These are phyloP conservation scores for Littorina saxatilis DNA, from an alignment of 1,140 invertebrate species.

Conservation along the genomic window DNA sequence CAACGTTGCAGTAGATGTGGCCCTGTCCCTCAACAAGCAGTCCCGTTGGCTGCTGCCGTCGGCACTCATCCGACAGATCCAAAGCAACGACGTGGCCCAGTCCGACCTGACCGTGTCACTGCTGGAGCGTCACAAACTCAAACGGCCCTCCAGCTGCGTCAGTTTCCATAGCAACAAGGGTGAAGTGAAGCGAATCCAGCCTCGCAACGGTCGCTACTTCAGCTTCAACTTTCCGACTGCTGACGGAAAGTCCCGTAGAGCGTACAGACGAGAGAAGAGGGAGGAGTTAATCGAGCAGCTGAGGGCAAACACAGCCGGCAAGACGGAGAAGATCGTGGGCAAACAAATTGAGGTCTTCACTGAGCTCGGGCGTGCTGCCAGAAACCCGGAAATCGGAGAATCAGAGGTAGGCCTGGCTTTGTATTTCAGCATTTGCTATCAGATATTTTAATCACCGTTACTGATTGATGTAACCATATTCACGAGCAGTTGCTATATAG, in stretches of 20 bases:
- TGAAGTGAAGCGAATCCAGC: conserved; percentile 10
- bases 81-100: conserved; percentile 15
- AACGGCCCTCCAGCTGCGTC: conserved; percentile 45
- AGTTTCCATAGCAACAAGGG: conserved; percentile 47
- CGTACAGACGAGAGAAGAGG: not conserved
- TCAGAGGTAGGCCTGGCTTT: conserved; percentile 1
- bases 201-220: conserved; percentile 36
- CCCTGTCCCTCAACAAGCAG: conserved; percentile 53
- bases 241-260: conserved; percentile 5
- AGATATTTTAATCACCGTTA: no score
- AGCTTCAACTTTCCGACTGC: conserved; percentile 22
- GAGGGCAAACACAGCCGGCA: not conserved
- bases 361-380: not conserved
- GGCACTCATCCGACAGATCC: conserved; percentile 41
- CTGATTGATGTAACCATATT: no score
- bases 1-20: conserved; percentile 33
- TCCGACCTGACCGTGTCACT: conserved; percentile 39
- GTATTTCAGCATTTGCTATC: no score
- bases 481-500: no score
- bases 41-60: conserved; percentile 45
- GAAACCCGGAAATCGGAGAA: not conserved
- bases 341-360: not conserved
- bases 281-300: not conserved
- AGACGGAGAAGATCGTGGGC: not conserved
- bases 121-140: conserved; percentile 51